Percentiles rank a stretch among this genome's conserved stretches.
phyloP scores from a whole-genome alignment of 1,140 invertebrate genomes.

The Hycleus phaleratus region DNA sequence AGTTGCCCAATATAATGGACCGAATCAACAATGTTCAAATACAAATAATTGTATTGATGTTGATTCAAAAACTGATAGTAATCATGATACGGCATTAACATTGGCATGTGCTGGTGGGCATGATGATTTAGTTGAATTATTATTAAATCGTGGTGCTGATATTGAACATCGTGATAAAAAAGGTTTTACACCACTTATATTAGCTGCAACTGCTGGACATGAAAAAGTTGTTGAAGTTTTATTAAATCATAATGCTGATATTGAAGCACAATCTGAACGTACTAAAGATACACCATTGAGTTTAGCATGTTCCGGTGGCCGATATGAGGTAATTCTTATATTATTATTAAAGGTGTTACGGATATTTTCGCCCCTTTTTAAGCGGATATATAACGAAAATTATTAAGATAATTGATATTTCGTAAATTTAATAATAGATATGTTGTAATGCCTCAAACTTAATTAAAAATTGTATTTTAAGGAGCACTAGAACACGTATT shows the following conservation, averaged over 20 bases:
- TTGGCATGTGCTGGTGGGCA: constrained; percentile 96
- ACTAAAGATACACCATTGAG: constrained; percentile 98
- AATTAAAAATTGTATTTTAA: no score
- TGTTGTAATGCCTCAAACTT: no score
- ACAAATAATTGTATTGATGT: constrained; percentile 64
- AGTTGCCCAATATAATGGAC: constrained; percentile 36
- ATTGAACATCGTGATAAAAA: constrained; percentile 99
- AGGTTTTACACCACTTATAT: constrained; percentile 94
- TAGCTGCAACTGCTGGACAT: constrained; percentile 95
- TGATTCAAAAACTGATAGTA: constrained; percentile 94
- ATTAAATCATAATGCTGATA: constrained; percentile 85
- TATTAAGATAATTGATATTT: no score
- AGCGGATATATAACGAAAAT: no score
- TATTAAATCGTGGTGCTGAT: constrained; percentile 83
- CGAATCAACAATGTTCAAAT: constrained; percentile 13
- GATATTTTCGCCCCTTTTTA: no score
- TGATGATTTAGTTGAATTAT: constrained; percentile 86
- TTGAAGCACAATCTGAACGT: constrained; percentile 96
- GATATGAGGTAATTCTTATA: constrained; percentile 61
- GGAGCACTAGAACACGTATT: no score
- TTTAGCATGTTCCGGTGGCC: constrained; percentile 92
- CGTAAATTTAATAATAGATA: no score
- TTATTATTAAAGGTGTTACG: no score
- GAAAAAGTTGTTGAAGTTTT: constrained; percentile 91
- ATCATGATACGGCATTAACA: constrained; percentile 96